Evolutionary conservation across 2,113 vertebrate genomes (phyloP), one percentile per base, ranked within the genome.

Genomic region (Zosterops pallidus): DNA sequence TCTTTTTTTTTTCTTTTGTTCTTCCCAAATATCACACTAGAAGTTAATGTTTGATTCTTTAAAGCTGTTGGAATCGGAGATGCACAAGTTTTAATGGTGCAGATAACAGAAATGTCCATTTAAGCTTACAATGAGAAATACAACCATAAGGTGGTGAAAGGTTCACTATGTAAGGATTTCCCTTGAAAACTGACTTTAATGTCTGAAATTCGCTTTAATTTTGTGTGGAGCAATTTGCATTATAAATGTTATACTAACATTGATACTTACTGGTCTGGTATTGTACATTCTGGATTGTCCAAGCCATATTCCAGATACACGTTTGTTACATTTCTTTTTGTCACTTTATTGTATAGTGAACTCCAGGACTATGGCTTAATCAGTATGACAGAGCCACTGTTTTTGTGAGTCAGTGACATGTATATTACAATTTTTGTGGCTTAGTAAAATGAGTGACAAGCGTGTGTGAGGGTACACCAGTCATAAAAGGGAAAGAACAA

Each of bases 381-480:
- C 42, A 68, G n/a, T 86, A 62, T 89, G 75, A 94, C 82, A 96
- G 96, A 93, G 20, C 28, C 70, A 74, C 28, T 72, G 31, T 21
- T 83, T 97, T 82, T 90, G 31, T 83, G 12, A 69, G 75, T 92
- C 75, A 92, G 19, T 91, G 52, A 75, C 75, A 50, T 49, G 47
- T 16, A 6, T 88, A 78, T 87, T 85, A 91, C 35, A 55, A 89
- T 82, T 91, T 96, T 92, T 93, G 75, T 85, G 79, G 55, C 75
- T 86, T 84, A 72, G 25, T 95, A 96, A 96, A 96, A 97, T 33
- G 64, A 37, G 26, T 50, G 57, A 95, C 37, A 95, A 90, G 46
- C 56, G 39, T 92, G 68, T 49, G 29, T 79, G 63, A 94, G 25
- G 85, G 12, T 88, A 90, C 42, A 55, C 4, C 25, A 65, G 26